Conservation (phyloP, 2,797 vertebrate genomes). For the Falco berigora region DNA sequence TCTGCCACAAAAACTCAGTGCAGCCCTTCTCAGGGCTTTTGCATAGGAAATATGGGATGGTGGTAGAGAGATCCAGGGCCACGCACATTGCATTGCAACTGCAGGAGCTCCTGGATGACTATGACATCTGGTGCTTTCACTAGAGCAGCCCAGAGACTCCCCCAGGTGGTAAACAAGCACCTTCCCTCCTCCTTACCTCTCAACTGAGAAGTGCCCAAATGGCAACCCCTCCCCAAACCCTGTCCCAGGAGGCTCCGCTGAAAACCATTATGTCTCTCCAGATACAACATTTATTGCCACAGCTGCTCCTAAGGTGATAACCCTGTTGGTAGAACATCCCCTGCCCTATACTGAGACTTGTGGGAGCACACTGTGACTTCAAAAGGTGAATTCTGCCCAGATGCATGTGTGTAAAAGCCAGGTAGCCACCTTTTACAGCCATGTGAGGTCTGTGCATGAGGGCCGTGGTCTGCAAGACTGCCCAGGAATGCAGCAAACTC, state of each 20-base stretch:
- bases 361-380: background rate
- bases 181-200: background rate
- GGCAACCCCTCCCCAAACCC: no score
- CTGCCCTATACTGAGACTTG: background rate
- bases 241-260: background rate
- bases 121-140: fast-evolving
- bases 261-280: background rate
- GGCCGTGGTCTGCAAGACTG: fast-evolving
- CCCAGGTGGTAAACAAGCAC: background rate
- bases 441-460: background rate
- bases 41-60: fast-evolving
- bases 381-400: background rate
- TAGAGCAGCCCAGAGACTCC: background rate
- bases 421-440: background rate
- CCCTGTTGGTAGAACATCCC: background rate
- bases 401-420: fast-evolving
- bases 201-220: background rate
- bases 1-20: background rate
- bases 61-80: fast-evolving
- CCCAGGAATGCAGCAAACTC: background rate
- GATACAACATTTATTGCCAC: background rate
- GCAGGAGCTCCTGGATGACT: background rate
- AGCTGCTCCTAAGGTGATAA: background rate
- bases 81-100: background rate
- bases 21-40: background rate